Percentiles rank a stretch among this genome's conserved stretches.
These are phyloP conservation scores for Condylura cristata DNA, from an alignment of 2,113 vertebrate genomes.

Conservation along the genomic window DNA sequence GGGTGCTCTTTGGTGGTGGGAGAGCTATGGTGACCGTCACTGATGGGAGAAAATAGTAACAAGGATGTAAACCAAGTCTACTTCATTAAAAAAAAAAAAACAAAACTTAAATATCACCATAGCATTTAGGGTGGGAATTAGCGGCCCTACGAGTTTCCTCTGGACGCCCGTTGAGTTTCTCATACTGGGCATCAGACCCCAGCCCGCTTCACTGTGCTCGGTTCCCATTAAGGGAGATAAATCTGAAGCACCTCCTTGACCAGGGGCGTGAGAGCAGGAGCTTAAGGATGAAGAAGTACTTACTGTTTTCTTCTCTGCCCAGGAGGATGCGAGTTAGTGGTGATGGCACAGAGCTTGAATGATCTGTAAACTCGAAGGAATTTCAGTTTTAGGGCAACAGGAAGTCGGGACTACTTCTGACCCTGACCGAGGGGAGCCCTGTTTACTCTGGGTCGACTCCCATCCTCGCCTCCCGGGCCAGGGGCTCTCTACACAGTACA, in stretches of 20 bases:
- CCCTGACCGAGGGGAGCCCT: too few species aligned
- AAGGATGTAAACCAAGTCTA: too few species aligned
- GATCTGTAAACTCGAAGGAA: background rate
- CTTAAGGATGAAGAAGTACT: background rate
- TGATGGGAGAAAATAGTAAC: too few species aligned
- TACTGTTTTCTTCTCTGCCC: background rate
- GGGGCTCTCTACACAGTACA: slow-evolving; percentile 69
- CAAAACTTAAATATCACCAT: background rate
- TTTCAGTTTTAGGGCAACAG: background rate
- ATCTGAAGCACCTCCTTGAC: background rate
- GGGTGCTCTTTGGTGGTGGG: too few species aligned
- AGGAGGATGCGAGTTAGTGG: background rate
- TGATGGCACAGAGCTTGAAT: background rate
- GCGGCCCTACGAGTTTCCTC: background rate
- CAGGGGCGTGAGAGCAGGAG: background rate
- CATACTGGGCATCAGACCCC: background rate
- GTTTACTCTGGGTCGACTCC: background rate
- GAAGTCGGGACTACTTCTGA: rapidly evolving
- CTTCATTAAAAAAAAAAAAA: too few species aligned
- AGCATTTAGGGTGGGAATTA: background rate
- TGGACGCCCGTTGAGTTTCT: background rate
- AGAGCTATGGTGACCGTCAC: too few species aligned
- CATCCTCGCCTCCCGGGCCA: slow-evolving; percentile 59
- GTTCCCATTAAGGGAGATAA: background rate
- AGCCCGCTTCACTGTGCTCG: background rate